phyloP scores from a whole-genome alignment of 2,113 vertebrate species.

The Taxidea taxus region DNA sequence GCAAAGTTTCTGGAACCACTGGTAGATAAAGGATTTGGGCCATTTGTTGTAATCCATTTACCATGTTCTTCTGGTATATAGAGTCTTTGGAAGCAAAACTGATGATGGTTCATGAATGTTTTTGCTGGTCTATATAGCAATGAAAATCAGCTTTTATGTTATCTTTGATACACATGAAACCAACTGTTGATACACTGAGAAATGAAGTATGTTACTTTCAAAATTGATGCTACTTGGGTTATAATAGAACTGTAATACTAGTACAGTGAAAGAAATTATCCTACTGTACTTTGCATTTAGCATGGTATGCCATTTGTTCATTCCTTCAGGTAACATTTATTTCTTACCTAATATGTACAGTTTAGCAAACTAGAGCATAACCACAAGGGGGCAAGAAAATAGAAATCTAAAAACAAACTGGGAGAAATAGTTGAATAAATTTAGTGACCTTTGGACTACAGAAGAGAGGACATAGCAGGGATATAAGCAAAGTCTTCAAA shows the following conservation, averaged over 20 bases:
- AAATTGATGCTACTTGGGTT: not conserved
- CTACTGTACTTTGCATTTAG: not conserved
- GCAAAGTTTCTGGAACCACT: not conserved
- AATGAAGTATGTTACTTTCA: not conserved
- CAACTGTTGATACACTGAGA: not conserved
- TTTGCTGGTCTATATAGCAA: not conserved
- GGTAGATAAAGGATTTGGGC: not conserved
- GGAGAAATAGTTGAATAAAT: not conserved
- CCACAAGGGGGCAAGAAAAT: not conserved
- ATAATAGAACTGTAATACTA: not conserved
- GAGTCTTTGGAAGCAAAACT: constrained; percentile 22
- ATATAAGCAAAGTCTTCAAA: not conserved
- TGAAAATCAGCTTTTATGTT: not conserved
- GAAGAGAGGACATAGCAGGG: not conserved
- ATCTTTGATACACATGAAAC: not conserved
- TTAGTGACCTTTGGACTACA: not conserved
- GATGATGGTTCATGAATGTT: not conserved
- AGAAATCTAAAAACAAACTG: not conserved
- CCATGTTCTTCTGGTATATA: not conserved
- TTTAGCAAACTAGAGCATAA: not conserved
- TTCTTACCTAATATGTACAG: not conserved
- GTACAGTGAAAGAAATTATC: not conserved
- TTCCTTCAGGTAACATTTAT: constrained; percentile 1
- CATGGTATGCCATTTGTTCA: not conserved
- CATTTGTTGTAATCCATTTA: not conserved